A percentile compares a stretch with the other conserved stretches of the same genome.
These are phyloP conservation scores for Rousettus madagascariensis DNA, from an alignment of 2,797 vertebrate species.

Conservation along the genomic window DNA sequence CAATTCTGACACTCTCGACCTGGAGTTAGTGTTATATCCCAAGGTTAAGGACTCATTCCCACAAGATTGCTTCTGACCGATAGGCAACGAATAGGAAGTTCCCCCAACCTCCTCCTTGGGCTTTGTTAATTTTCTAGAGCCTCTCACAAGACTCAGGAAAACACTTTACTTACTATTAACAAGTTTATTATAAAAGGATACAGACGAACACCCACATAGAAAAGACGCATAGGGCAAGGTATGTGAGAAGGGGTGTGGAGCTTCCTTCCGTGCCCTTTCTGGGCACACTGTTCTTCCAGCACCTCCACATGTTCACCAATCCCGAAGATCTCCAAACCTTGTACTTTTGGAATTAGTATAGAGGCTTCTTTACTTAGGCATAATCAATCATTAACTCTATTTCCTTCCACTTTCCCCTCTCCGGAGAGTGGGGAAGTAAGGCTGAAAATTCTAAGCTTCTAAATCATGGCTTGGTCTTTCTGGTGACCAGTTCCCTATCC, in stretches of 20 bases:
- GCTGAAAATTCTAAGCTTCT: background rate
- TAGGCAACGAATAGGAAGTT: background rate
- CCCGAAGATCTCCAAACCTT: background rate
- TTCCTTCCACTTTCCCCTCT: background rate
- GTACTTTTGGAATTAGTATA: background rate
- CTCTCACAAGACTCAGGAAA: background rate
- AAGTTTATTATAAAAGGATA: background rate
- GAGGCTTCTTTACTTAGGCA: background rate
- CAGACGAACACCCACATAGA: background rate
- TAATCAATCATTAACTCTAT: background rate
- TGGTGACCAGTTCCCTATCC: background rate
- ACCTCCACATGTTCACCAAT: background rate
- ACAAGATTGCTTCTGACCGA: background rate
- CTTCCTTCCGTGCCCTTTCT: background rate
- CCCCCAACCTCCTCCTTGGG: background rate
- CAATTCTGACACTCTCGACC: background rate
- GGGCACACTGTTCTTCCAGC: background rate
- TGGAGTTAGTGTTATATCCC: background rate
- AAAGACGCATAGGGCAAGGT: background rate
- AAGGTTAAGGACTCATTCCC: background rate
- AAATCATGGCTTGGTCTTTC: background rate
- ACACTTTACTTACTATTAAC: background rate
- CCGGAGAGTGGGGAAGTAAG: background rate
- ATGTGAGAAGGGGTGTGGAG: too few relatives aligned
- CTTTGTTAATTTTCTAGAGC: background rate